Evolutionary conservation across 2,797 vertebrate species (phyloP).

Genomic region (Premnoplex brunnescens): DNA sequence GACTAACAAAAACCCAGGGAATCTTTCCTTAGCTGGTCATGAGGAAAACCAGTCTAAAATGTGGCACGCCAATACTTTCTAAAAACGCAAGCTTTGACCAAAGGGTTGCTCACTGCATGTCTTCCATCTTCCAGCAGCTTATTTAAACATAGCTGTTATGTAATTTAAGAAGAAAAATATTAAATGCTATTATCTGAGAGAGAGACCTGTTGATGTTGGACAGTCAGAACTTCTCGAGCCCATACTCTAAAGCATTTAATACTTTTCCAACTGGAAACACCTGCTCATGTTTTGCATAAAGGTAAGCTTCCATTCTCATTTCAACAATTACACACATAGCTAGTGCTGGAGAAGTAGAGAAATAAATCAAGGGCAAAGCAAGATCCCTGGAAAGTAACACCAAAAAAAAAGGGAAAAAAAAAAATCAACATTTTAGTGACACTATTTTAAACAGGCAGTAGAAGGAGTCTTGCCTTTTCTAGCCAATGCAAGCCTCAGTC

Average conservation of each 20-base stretch:
- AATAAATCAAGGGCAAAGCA: not conserved
- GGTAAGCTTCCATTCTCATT: not conserved
- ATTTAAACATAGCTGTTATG: conserved; percentile 10
- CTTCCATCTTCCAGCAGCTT: not conserved
- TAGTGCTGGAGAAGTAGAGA: not conserved
- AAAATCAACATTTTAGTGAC: not conserved
- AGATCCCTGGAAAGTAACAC: not conserved
- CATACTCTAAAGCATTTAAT: not conserved
- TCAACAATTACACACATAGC: not conserved
- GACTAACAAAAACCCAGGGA: not conserved
- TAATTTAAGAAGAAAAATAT: conserved; percentile 25
- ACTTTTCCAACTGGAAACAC: not conserved
- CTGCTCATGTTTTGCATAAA: not conserved
- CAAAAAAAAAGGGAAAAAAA: not conserved
- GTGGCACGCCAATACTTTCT: not conserved
- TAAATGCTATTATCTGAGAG: conserved; percentile 15
- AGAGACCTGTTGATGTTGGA: not conserved
- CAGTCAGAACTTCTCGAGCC: not conserved
- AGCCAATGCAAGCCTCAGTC: not conserved
- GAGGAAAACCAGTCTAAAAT: conserved; percentile 21
- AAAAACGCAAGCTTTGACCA: not conserved
- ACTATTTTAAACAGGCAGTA: not conserved
- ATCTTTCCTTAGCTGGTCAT: not conserved
- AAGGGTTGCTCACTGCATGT: not conserved
- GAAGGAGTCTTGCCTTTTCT: not conserved